Evolutionary conservation across 2,113 vertebrate species (phyloP).

Genomic region (Nycticebus coucang): DNA sequence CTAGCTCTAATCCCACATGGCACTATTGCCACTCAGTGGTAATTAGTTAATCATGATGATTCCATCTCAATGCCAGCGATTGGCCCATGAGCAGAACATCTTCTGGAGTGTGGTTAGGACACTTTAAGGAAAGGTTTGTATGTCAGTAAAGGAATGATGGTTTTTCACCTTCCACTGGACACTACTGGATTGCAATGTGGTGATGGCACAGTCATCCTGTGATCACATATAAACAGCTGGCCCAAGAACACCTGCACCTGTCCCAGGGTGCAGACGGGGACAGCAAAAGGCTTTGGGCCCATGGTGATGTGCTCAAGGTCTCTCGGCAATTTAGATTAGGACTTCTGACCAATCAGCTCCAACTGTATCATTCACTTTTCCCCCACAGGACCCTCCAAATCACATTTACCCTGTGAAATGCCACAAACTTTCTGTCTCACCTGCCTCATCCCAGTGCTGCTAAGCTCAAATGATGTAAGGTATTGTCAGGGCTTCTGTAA

Average conservation of each 20-base stretch:
- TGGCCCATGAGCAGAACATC: neutral
- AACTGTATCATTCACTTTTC: neutral
- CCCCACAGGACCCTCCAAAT: neutral
- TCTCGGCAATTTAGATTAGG: neutral
- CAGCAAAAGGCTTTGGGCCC: neutral
- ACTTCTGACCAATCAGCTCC: neutral
- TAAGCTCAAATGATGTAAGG: neutral
- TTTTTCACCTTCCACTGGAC: neutral
- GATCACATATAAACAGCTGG: neutral
- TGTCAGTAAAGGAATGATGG: neutral
- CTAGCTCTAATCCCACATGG: neutral
- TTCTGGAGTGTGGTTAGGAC: neutral
- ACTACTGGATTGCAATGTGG: neutral
- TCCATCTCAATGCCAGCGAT: neutral
- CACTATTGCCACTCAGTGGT: neutral
- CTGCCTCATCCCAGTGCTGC: neutral
- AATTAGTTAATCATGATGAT: neutral
- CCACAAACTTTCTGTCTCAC: neutral
- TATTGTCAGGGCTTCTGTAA: conserved; percentile 24
- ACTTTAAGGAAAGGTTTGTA: conserved; percentile 34
- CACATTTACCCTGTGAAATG: conserved; percentile 31
- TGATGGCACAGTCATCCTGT: neutral
- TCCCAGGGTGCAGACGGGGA: neutral
- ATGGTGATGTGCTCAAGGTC: neutral
- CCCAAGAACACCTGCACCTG: neutral